Percentiles rank a stretch among this genome's conserved stretches.
phyloP scores from a whole-genome alignment of 2,797 vertebrate genomes.

The Dendrocincla tyrannina region DNA sequence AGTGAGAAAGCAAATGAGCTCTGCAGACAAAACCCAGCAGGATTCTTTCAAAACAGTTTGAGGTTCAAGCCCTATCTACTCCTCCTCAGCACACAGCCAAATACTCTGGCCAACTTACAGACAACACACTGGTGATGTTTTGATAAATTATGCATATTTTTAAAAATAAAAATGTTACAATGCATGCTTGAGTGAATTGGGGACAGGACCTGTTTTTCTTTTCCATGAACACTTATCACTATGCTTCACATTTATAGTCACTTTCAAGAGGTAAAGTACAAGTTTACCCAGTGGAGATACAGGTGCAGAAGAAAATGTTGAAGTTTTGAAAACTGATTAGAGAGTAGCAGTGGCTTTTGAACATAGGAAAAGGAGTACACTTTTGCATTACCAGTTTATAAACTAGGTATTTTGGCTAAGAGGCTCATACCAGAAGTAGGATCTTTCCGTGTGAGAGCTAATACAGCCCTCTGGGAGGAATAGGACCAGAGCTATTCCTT shows the following conservation, averaged over 20 bases:
- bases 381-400: not conserved
- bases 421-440: not conserved
- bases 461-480: not conserved
- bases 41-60: not conserved
- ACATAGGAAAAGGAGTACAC: not conserved
- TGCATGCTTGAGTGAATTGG: not conserved
- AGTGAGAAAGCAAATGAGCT: not conserved
- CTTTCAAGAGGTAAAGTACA: not conserved
- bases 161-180: not conserved
- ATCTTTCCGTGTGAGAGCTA: not conserved
- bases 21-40: not conserved
- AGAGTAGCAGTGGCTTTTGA: not conserved
- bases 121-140: not conserved
- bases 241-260: not conserved
- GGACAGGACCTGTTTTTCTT: not conserved
- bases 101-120: not conserved
- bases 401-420: not conserved
- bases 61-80: rapidly evolving
- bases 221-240: not conserved
- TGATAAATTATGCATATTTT: not conserved
- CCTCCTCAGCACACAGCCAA: not conserved
- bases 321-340: not conserved
- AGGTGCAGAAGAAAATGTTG: not conserved
- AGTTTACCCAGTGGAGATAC: not conserved
- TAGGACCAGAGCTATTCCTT: not conserved